Base-by-base conservation (phyloP, 2,888 invertebrate genomes). In the Asteroscopus sphinx region DNA sequence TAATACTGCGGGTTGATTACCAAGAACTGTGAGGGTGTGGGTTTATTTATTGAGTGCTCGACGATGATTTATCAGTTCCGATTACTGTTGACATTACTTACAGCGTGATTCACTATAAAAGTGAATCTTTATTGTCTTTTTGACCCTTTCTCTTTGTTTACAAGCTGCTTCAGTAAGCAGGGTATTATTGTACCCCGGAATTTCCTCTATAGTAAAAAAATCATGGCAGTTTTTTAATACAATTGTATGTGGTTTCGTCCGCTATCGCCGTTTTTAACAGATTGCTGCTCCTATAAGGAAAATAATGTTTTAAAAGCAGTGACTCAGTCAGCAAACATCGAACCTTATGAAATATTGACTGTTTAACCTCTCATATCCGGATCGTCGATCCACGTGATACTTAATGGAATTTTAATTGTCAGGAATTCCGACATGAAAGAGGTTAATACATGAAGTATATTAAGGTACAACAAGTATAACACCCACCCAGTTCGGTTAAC, bases 21-120 rank as follows among this genome's bases (percentile, higher is more conserved):
- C 70, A 63, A 69, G 80, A 86, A 87, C 60, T 63, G 53, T 46
- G 63, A 52, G 71, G 78, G 83, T n/a, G n/a, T n/a, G 81, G 79
- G 81, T 85, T 82, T 85, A 80, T 81, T 82, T 83, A 78, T 81
- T 76, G 77, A 80, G 77, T 76, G 65, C 72, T 74, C 68, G 77
- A 72, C 72, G 76, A 52, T 74, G 66, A 73, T 71, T 86, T 88
- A 89, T 87, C 86, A 82, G 78, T 82, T 81, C 79, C 74, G 80
- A 83, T 86, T 82, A 82, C 70, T 84, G 82, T 83, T 84, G 82
- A 81, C 75, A 77, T 77, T 73, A 66, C 39, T 47, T 53, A 45
- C 51, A 73, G 62, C 62, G 63, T 73, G 69, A 77, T 81, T 79
- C 77, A 68, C 70, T 68, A 68, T 76, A 62, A 77, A 80, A 75